phyloP scores from a whole-genome alignment of 2,113 vertebrate species.

The Platysternon megacephalum region DNA sequence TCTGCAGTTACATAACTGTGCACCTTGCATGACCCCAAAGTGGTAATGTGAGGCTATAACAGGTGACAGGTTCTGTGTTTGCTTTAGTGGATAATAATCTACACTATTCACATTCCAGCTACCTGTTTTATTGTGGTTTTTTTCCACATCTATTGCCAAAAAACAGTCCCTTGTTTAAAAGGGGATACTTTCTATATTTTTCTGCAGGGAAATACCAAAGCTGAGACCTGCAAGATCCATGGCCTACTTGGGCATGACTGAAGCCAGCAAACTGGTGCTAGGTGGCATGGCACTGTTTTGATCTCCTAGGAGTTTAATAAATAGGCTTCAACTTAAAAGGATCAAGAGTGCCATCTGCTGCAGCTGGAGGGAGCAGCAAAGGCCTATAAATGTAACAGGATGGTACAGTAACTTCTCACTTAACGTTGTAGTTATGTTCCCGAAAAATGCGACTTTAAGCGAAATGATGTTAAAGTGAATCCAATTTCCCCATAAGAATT shows the following conservation, averaged over 20 bases:
- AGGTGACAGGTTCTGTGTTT: background rate
- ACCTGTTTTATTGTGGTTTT: background rate
- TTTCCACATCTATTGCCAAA: background rate
- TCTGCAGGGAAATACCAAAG: background rate
- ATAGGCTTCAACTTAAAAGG: background rate
- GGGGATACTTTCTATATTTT: background rate
- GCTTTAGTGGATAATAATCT: background rate
- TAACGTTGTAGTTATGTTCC: no score
- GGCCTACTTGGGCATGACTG: background rate
- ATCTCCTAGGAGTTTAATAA: background rate
- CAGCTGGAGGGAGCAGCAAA: background rate
- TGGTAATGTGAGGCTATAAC: background rate
- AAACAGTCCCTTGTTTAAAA: background rate
- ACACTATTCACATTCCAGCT: background rate
- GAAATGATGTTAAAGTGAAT: no score
- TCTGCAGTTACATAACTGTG: background rate
- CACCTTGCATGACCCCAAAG: background rate
- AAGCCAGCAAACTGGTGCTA: background rate
- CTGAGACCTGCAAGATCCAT: background rate
- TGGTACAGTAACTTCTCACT: no score
- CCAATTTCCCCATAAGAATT: no score
- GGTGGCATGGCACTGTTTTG: background rate
- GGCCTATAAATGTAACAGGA: background rate
- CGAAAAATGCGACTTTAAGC: no score
- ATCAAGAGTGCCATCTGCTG: constrained; percentile 58